Conservation (phyloP, 1,140 invertebrate genomes). For the Parasteatoda tepidariorum region DNA sequence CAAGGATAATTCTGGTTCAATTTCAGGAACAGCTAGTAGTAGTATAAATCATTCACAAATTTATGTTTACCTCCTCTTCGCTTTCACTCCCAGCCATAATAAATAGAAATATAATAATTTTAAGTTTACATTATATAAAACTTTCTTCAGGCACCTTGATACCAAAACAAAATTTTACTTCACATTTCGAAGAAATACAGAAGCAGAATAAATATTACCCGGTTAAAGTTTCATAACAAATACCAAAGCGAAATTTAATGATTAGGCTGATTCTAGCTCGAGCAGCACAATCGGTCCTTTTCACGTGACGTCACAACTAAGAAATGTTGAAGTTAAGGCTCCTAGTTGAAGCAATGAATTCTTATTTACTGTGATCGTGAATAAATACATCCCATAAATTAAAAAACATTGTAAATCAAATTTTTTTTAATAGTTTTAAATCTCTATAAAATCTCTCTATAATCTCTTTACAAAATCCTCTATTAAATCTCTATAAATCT, state of each 20-base stretch:
- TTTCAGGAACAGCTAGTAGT: not conserved
- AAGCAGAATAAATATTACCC: not conserved
- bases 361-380: too few species aligned
- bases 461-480: too few species aligned
- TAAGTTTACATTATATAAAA: not conserved
- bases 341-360: too few species aligned
- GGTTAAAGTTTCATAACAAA: not conserved
- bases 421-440: too few species aligned
- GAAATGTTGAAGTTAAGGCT: too few species aligned
- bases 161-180: not conserved
- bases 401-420: too few species aligned
- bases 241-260: not conserved
- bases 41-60: not conserved
- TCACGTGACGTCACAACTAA: too few species aligned
- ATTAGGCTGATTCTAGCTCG: not conserved
- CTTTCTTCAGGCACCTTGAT: not conserved
- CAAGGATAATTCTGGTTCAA: not conserved
- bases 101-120: not conserved
- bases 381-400: too few species aligned
- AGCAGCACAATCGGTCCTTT: too few species aligned
- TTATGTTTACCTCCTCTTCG: constrained; percentile 37
- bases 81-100: constrained; percentile 29
- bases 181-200: not conserved
- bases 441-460: too few species aligned
- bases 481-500: too few species aligned